Base-by-base conservation (phyloP, 2,888 invertebrate species). In the Helobdella robusta region DNA sequence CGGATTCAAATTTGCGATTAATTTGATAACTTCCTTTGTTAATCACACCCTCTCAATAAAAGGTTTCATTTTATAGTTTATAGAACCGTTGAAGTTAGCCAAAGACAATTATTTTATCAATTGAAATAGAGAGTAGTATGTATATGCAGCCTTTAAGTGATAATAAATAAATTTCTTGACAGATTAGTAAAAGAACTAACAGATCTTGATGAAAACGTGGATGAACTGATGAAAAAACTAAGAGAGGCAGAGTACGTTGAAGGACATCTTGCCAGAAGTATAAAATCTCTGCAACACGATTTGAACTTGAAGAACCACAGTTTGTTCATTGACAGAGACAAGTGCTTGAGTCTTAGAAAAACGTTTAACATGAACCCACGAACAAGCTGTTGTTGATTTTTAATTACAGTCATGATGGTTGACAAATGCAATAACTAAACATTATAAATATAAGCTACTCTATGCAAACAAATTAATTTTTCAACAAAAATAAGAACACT, bases 311-410 rank as follows among this genome's bases (percentile, higher is more conserved):
- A 62, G 54, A 52, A 61, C 32, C 52, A 66, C 54, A 66, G 66
- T 35, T 36, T 66, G 30, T 62, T 36, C 23, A 54, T 66, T 11
- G 66, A 66, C 60, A 32, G 66, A 6, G 66, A 66, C 1, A 52
- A 36, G 25, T 66, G 66, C 28, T 48, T 66, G 66, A 61, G 66
- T 25, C 35, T 66, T 0, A 46, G 61, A n/a, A 66, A 61, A 35
- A 54, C 30, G 44, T 66, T 44, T 61, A 28, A 4, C 54, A 66
- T 66, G 66, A 35, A 30, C 15, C 61, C 66, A 20, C 15, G 59
- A n/a, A n/a, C 1, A 2, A 34, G 40, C 11, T 60, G 60, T 40
- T 60, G 35, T 40, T 60, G 40, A 34, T 20, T 52, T 52, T 52
- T 20, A n/a, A n/a, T n/a, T n/a, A n/a, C n/a, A n/a, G n/a, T n/a